Conservation (phyloP, 2,888 invertebrate species). For the Aplocera efformata region DNA sequence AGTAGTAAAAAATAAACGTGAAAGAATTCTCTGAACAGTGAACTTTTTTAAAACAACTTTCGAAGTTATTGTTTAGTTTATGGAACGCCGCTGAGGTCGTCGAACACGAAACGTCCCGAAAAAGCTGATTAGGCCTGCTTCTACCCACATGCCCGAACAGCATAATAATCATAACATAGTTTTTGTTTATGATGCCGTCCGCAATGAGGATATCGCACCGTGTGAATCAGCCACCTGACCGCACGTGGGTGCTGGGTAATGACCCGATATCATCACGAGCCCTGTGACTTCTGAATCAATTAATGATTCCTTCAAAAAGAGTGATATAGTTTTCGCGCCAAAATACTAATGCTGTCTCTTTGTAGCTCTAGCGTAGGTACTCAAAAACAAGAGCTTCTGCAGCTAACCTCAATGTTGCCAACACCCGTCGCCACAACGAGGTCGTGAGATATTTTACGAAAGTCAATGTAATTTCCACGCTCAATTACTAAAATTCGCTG, state of each 20-base stretch:
- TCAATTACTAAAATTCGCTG: constrained; percentile 33
- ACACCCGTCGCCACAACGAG: constrained; percentile 15
- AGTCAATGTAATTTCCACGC: constrained; percentile 39
- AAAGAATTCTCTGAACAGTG: background rate
- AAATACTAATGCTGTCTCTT: too few species aligned
- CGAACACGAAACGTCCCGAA: constrained; percentile 23
- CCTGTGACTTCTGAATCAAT: background rate
- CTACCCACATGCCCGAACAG: constrained; percentile 36
- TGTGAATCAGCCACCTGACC: constrained; percentile 41
- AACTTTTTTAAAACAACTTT: background rate
- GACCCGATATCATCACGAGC: constrained; percentile 25
- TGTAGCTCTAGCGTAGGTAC: too few species aligned
- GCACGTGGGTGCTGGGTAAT: constrained; percentile 40
- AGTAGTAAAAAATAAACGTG: background rate
- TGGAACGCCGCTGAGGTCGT: constrained; percentile 23
- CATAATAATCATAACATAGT: constrained; percentile 27
- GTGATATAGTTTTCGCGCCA: too few species aligned
- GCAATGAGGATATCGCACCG: constrained; percentile 39
- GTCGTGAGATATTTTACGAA: constrained; percentile 29
- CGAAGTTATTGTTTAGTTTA: constrained; percentile 3
- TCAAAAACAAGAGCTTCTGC: too few species aligned
- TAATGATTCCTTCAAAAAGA: too few species aligned
- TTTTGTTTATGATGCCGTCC: constrained; percentile 39
- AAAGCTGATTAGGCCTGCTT: constrained; percentile 29
- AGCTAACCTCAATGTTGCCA: too few species aligned